These are phyloP conservation scores for Harlomillsia oculata DNA, from an alignment of 1,140 invertebrate species.

Conservation along the genomic window DNA sequence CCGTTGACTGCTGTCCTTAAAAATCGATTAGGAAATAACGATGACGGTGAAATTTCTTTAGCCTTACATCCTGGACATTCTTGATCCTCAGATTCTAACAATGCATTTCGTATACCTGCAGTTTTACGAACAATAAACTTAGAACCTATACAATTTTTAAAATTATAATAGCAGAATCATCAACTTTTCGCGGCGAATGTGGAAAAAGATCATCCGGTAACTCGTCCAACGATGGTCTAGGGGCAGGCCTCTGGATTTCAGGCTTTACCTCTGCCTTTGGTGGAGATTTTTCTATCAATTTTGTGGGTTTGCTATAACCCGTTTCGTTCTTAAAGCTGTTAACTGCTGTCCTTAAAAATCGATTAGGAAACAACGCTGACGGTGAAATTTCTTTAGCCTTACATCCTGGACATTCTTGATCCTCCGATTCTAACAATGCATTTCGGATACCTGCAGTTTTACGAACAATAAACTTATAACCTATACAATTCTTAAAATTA, in stretches of 20 bases:
- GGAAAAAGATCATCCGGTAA: constrained; percentile 34
- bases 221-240: constrained; percentile 29
- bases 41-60: constrained; percentile 82
- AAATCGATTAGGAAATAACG: constrained; percentile 85
- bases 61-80: constrained; percentile 89
- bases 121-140: too few species aligned
- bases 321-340: constrained; percentile 81
- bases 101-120: constrained; percentile 71
- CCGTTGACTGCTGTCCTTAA: constrained; percentile 73
- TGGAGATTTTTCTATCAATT: constrained; percentile 14
- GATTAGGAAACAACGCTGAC: constrained; percentile 82
- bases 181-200: constrained; percentile 33
- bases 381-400: constrained; percentile 84
- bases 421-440: constrained; percentile 79
- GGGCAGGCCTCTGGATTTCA: background rate
- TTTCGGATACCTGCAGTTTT: constrained; percentile 70
- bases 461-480: constrained; percentile 29
- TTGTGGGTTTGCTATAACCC: constrained; percentile 54
- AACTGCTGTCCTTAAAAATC: constrained; percentile 77
- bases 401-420: constrained; percentile 89
- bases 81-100: constrained; percentile 86
- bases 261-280: background rate
- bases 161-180: constrained; percentile 18
- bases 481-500: background rate
- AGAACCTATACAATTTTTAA: too few species aligned